Evolutionary conservation across 1,140 invertebrate genomes (phyloP).

Genomic region (Aphelenchoides fujianensis): DNA sequence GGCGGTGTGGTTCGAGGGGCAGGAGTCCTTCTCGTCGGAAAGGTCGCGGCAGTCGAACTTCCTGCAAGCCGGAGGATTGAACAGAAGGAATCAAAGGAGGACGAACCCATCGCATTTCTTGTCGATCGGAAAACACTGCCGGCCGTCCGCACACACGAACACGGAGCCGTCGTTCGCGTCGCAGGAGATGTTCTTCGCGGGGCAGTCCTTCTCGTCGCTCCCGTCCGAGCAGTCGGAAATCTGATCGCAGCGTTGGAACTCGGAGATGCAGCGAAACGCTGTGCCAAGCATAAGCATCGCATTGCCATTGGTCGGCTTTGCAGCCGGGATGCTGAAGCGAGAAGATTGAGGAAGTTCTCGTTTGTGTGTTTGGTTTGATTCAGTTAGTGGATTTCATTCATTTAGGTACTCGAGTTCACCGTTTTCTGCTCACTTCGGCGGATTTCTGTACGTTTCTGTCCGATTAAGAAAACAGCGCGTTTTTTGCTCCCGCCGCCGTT

Average conservation of each 20-base stretch:
- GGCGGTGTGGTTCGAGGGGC: conserved; percentile 65
- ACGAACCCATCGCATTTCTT: conserved; percentile 83
- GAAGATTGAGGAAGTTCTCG: neutral
- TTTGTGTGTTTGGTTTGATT: neutral
- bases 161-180: conserved; percentile 67
- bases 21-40: conserved; percentile 78
- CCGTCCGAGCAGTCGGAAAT: conserved; percentile 87
- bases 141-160: conserved; percentile 58
- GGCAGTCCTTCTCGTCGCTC: conserved; percentile 84
- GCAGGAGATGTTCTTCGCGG: conserved; percentile 48
- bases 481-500: neutral
- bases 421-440: neutral
- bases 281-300: conserved; percentile 57
- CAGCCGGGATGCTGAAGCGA: conserved; percentile 62
- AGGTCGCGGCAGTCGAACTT: conserved; percentile 78
- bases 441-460: neutral
- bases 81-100: conserved; percentile 4
- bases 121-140: conserved; percentile 74
- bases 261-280: conserved; percentile 83
- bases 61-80: neutral
- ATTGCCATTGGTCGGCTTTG: conserved; percentile 61
- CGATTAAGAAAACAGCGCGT: neutral
- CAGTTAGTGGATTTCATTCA: no score
- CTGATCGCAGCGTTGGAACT: conserved; percentile 77
- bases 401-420: no score